phyloP scores from a whole-genome alignment of 2,113 vertebrate species.

The Carettochelys insculpta region DNA sequence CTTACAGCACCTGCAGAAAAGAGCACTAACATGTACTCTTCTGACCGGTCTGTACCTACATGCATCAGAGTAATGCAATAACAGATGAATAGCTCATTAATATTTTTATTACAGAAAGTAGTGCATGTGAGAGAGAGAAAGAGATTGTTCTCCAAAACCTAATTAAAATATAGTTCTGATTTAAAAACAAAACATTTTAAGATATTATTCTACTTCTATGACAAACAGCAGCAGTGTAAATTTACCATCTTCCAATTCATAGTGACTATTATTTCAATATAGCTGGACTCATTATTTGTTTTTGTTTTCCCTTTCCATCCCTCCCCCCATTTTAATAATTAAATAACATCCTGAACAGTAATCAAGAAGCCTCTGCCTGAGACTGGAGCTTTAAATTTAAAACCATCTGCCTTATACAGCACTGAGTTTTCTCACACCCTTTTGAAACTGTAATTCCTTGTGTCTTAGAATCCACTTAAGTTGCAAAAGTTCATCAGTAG shows the following conservation, averaged over 20 bases:
- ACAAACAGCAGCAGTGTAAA: not conserved
- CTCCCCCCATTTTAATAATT: not conserved
- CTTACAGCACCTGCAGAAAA: not conserved
- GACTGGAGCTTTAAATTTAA: not conserved
- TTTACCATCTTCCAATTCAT: not conserved
- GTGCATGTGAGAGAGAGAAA: too few species aligned
- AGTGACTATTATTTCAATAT: not conserved
- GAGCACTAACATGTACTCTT: not conserved
- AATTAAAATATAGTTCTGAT: too few species aligned
- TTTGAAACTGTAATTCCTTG: not conserved
- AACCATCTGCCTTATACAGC: not conserved
- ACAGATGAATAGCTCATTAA: not conserved
- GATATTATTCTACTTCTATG: not conserved
- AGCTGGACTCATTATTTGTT: not conserved
- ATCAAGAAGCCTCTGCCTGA: not conserved
- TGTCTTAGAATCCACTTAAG: fast-evolving
- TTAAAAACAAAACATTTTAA: too few species aligned
- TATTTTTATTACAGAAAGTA: not conserved
- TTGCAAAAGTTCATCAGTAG: not conserved
- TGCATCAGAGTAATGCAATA: not conserved
- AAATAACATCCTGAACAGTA: not conserved
- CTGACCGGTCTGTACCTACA: not conserved
- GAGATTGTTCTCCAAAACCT: too few species aligned
- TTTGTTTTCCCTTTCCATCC: not conserved
- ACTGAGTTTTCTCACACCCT: not conserved